Percentiles rank a stretch among this genome's conserved stretches.
Conservation (phyloP, 2,888 invertebrate genomes). For the Eupeodes luniger region DNA sequence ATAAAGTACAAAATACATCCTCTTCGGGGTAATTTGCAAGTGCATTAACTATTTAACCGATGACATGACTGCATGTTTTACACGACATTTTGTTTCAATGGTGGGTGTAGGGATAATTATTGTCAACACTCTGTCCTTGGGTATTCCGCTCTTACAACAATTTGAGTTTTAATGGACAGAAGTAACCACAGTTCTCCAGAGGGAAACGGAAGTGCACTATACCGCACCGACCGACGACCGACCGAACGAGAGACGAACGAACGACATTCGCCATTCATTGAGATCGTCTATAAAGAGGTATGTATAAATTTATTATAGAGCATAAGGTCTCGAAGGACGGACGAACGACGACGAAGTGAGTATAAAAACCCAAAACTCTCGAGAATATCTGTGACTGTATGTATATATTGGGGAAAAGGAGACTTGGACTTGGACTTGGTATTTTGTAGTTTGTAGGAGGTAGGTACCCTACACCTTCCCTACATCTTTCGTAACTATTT, state of each 20-base stretch:
- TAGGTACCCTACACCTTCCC: neutral
- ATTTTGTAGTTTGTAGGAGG: neutral
- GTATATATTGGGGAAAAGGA: slow-evolving; percentile 1
- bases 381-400: slow-evolving; percentile 43
- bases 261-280: slow-evolving; percentile 41
- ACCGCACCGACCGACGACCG: slow-evolving; percentile 12
- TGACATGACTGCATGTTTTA: slow-evolving; percentile 71
- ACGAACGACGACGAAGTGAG: neutral
- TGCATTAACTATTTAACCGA: slow-evolving; percentile 73
- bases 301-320: neutral
- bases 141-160: slow-evolving; percentile 57
- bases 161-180: slow-evolving; percentile 72
- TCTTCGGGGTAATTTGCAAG: slow-evolving; percentile 65
- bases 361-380: slow-evolving; percentile 57
- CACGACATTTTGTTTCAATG: slow-evolving; percentile 69
- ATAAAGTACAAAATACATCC: slow-evolving; percentile 24
- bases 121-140: slow-evolving; percentile 73
- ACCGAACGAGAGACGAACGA: too few species aligned
- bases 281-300: slow-evolving; percentile 23
- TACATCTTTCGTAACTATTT: slow-evolving; percentile 60
- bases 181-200: slow-evolving; percentile 57
- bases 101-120: slow-evolving; percentile 62
- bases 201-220: slow-evolving; percentile 32
- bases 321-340: neutral
- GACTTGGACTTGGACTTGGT: slow-evolving; percentile 25